Evolutionary conservation across 2,797 vertebrate species (phyloP).

Genomic region (Cyclura pinguis): DNA sequence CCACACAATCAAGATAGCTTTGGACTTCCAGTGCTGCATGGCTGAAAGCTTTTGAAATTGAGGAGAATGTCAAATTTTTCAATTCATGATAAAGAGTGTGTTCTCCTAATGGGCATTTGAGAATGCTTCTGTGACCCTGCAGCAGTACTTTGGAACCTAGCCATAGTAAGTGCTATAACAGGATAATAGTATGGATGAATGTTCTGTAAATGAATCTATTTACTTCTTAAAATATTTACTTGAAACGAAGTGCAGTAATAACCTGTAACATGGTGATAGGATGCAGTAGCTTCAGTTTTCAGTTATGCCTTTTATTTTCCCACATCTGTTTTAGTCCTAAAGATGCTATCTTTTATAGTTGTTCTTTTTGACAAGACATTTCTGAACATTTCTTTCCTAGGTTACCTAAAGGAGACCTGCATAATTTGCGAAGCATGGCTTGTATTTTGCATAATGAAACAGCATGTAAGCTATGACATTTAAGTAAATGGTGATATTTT

Average conservation of each 20-base stretch:
- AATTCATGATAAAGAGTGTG: neutral
- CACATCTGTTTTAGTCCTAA: neutral
- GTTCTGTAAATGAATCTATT: neutral
- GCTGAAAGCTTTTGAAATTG: neutral
- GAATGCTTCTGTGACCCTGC: neutral
- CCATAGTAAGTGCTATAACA: neutral
- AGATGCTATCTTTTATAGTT: neutral
- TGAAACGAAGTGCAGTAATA: neutral
- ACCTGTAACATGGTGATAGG: neutral
- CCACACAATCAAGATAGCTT: neutral
- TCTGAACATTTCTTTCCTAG: neutral
- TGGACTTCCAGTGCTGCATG: neutral
- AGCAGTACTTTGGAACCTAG: neutral
- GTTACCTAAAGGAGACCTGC: neutral
- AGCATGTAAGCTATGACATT: constrained; percentile 22
- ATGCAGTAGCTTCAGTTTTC: neutral
- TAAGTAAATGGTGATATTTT: constrained; percentile 51
- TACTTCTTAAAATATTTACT: neutral
- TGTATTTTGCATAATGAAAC: constrained; percentile 29
- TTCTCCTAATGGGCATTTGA: neutral
- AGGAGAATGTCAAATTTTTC: neutral
- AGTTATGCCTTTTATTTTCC: neutral
- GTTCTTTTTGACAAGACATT: neutral
- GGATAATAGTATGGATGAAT: neutral
- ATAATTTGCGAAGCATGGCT: neutral